Percentiles rank a stretch among this genome's conserved stretches.
These are phyloP conservation scores for Meganola albula DNA, from an alignment of 2,888 invertebrate species.

Conservation along the genomic window DNA sequence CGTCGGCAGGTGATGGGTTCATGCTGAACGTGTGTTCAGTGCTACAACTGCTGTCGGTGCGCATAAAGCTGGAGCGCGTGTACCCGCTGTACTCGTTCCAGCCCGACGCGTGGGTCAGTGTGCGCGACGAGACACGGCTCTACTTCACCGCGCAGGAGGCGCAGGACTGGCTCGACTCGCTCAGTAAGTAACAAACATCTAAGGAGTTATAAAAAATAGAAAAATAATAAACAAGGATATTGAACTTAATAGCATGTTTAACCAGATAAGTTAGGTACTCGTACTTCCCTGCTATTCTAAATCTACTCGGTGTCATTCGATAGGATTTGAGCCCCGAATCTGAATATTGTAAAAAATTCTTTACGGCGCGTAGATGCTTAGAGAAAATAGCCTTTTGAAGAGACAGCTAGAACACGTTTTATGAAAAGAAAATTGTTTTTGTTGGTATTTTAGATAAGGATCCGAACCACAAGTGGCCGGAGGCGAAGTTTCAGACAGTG, in stretches of 20 bases:
- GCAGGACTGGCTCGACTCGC: conserved; percentile 82
- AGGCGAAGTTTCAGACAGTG: conserved; percentile 95
- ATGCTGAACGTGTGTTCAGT: conserved; percentile 96
- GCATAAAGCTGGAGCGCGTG: conserved; percentile 93
- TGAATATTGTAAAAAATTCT: too few relatives aligned
- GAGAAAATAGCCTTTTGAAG: too few relatives aligned
- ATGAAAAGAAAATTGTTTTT: too few relatives aligned
- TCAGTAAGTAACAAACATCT: conserved; percentile 81
- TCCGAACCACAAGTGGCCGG: conserved; percentile 80
- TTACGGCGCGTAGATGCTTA: too few relatives aligned
- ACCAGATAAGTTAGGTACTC: too few relatives aligned
- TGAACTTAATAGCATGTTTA: too few relatives aligned
- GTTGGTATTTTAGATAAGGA: conserved; percentile 61
- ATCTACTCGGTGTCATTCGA: too few relatives aligned
- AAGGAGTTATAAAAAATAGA: too few relatives aligned
- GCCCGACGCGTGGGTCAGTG: conserved; percentile 83
- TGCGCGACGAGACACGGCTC: conserved; percentile 89
- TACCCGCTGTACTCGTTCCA: conserved; percentile 94
- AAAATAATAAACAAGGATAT: too few relatives aligned
- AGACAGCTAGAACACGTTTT: too few relatives aligned
- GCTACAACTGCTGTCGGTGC: conserved; percentile 91
- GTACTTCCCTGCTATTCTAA: too few relatives aligned
- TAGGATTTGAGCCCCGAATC: too few relatives aligned
- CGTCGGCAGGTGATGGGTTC: conserved; percentile 94
- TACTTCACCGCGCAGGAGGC: conserved; percentile 90